Evolutionary conservation across 1,140 invertebrate genomes (phyloP).

Genomic region (Colletes latitarsis): DNA sequence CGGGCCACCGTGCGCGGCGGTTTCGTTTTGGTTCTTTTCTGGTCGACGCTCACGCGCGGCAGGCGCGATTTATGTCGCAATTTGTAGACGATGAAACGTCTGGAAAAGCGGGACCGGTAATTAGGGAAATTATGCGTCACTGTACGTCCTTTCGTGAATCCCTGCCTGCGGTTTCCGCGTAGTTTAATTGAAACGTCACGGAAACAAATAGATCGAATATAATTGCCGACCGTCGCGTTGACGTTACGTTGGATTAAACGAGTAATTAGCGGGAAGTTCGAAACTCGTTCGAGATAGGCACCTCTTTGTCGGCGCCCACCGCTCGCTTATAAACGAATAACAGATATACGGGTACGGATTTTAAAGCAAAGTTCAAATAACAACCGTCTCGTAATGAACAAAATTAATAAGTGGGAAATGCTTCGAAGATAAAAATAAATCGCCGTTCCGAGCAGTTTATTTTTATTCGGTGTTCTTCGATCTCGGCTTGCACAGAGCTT

Average conservation of each 20-base stretch:
- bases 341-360: not conserved
- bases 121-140: constrained; percentile 28
- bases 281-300: constrained; percentile 25
- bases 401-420: too few species aligned
- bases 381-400: too few species aligned
- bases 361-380: not conserved
- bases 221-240: constrained; percentile 22
- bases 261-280: constrained; percentile 53
- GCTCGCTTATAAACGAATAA: not conserved
- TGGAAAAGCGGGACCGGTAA: constrained; percentile 14
- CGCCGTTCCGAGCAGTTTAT: too few species aligned
- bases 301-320: not conserved
- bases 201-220: constrained; percentile 27
- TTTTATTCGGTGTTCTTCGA: too few species aligned
- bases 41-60: too few species aligned
- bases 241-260: constrained; percentile 4
- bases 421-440: too few species aligned
- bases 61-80: not conserved
- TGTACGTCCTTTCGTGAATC: constrained; percentile 1
- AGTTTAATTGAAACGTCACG: constrained; percentile 36
- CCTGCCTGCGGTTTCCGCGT: constrained; percentile 1
- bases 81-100: not conserved
- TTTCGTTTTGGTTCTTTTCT: too few species aligned
- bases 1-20: too few species aligned
- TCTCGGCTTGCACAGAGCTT: too few species aligned